Evolutionary conservation across 2,797 vertebrate species (phyloP), one percentile per base, ranked within the genome.

Genomic region (Perodicticus potto): DNA sequence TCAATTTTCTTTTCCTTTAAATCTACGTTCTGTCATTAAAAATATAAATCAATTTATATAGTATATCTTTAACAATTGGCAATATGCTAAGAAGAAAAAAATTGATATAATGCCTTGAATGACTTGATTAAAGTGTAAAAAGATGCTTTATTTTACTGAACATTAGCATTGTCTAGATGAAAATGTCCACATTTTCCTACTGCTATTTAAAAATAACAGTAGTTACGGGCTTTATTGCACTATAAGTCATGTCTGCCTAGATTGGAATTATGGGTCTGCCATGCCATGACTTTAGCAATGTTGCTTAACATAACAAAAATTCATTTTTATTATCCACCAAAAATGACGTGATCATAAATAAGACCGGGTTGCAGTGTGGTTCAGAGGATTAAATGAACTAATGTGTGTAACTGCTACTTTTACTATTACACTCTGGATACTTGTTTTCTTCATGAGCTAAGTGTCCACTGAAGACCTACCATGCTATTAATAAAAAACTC

Each of bases 1-100:
- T 37, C 25, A 78, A 27, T 73, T 83, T 95, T 72, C 2, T 77
- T 91, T 27, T 11, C 53, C 61, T 87, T 94, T 89, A 94, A 82
- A 85, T 67, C 61, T 59, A 93, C n/a, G 29, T 84, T 49, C 34
- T 34, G 22, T 72, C 10, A 77, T 55, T 82, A 59, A 88, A 88
- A 53, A 2, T 9, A 91, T 8, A 76, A 43, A 72, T 40, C 22
- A 49, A 81, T n/a, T 91, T 43, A 43, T 70, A 59, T 6, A 78
- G 73, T 37, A 86, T 40, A 67, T 77, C 37, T 74, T 59, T 3
- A 84, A 23, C 40, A 81, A 40, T 59, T 67, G 13, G 13, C 32
- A 87, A 61, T 10, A 74, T 74, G 20, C 19, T 59, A 87, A 88
- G 63, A 63, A 77, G 14, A 87, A 80, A 9, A 82, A 82, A 7